phyloP scores from a whole-genome alignment of 2,888 invertebrate genomes.

The Gymnocheta viridis region DNA sequence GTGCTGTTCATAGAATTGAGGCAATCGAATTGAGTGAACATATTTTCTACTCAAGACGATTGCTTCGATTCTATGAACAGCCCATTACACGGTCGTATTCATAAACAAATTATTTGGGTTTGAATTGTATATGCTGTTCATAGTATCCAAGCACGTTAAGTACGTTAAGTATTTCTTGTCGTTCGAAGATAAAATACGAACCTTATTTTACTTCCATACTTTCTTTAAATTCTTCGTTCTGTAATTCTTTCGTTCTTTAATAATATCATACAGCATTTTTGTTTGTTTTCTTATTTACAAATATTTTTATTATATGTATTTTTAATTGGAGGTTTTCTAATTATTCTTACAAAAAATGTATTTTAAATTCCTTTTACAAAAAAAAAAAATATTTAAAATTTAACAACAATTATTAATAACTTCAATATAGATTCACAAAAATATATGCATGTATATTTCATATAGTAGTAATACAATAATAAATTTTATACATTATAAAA shows the following conservation, averaged over 20 bases:
- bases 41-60: too few species aligned
- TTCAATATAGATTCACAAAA: constrained; percentile 63
- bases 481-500: constrained; percentile 60
- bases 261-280: constrained; percentile 21
- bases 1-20: too few species aligned
- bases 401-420: constrained; percentile 66
- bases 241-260: background rate
- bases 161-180: too few species aligned
- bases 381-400: constrained; percentile 58
- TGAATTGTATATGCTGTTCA: too few species aligned
- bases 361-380: constrained; percentile 60
- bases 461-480: constrained; percentile 46
- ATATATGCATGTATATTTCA: constrained; percentile 32
- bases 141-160: too few species aligned
- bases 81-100: too few species aligned
- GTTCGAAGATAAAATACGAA: too few species aligned
- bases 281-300: constrained; percentile 67
- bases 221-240: too few species aligned
- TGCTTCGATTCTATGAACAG: too few species aligned
- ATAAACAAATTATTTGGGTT: too few species aligned
- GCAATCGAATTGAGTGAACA: too few species aligned
- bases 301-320: constrained; percentile 58
- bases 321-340: constrained; percentile 43
- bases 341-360: constrained; percentile 58
- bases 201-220: too few species aligned